Percentiles rank a stretch among this genome's conserved stretches.
Evolutionary conservation across 35 echinoderm and acorn worm genomes (phyloP).

Genomic region (Amphiura filiformis): DNA sequence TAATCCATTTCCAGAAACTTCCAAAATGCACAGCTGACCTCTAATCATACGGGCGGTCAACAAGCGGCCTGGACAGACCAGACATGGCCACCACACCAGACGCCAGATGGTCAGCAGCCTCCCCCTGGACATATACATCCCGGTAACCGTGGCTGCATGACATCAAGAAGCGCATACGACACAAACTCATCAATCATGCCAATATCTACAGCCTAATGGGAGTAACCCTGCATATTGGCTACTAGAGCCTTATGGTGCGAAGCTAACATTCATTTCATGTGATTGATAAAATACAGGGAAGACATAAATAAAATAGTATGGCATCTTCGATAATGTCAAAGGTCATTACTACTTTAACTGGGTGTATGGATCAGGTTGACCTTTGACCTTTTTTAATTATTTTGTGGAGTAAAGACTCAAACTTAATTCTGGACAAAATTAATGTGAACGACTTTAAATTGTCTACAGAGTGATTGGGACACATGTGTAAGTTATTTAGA

Average conservation of each 20-base stretch:
- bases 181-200: neutral
- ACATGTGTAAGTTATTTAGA: too few species aligned
- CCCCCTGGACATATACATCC: neutral
- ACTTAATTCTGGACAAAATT: too few species aligned
- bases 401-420: too few species aligned
- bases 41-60: neutral
- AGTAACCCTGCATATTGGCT: neutral
- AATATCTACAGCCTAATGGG: neutral
- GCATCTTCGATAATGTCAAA: too few species aligned
- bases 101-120: neutral
- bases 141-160: slow-evolving; percentile 8
- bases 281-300: neutral
- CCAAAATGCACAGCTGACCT: neutral
- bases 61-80: neutral
- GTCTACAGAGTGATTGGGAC: too few species aligned
- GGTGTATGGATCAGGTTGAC: too few species aligned
- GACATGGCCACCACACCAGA: neutral
- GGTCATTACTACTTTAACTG: too few species aligned
- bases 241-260: neutral
- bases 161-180: neutral
- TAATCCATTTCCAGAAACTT: neutral
- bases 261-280: neutral
- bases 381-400: too few species aligned
- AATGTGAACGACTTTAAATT: too few species aligned
- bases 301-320: too few species aligned